phyloP scores from a whole-genome alignment of 1,140 invertebrate species.

The Matsumurasca onukii region DNA sequence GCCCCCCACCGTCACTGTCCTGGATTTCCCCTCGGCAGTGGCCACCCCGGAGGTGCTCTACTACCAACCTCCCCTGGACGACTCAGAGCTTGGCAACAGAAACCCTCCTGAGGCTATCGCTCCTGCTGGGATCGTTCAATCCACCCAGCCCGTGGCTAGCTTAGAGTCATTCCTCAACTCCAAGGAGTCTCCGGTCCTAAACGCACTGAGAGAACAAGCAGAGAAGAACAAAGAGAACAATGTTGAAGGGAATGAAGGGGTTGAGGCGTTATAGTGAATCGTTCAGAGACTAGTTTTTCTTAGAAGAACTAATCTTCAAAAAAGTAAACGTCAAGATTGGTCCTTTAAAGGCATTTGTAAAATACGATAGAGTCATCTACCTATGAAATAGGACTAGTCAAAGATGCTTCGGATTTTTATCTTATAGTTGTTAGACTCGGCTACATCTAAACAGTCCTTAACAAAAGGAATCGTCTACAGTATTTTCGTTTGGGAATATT shows the following conservation, averaged over 20 bases:
- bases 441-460: too few relatives aligned
- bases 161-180: constrained; percentile 42
- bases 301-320: too few relatives aligned
- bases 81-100: constrained; percentile 39
- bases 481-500: too few relatives aligned
- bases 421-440: too few relatives aligned
- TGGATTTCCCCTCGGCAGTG: constrained; percentile 42
- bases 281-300: too few relatives aligned
- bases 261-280: constrained; percentile 22
- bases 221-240: constrained; percentile 34
- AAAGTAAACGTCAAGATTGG: too few relatives aligned
- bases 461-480: too few relatives aligned
- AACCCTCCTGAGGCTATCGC: constrained; percentile 40
- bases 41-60: constrained; percentile 38
- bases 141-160: constrained; percentile 39
- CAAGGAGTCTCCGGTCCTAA: constrained; percentile 42
- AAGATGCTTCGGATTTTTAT: too few relatives aligned
- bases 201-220: constrained; percentile 41
- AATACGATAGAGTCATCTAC: too few relatives aligned
- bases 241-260: constrained; percentile 26
- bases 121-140: constrained; percentile 45
- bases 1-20: constrained; percentile 38
- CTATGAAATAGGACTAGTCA: too few relatives aligned
- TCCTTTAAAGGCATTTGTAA: too few relatives aligned
- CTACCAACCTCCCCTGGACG: constrained; percentile 39